Evolutionary conservation across 2,888 invertebrate species (phyloP).

Genomic region (Rhimphoctona megacephalus): DNA sequence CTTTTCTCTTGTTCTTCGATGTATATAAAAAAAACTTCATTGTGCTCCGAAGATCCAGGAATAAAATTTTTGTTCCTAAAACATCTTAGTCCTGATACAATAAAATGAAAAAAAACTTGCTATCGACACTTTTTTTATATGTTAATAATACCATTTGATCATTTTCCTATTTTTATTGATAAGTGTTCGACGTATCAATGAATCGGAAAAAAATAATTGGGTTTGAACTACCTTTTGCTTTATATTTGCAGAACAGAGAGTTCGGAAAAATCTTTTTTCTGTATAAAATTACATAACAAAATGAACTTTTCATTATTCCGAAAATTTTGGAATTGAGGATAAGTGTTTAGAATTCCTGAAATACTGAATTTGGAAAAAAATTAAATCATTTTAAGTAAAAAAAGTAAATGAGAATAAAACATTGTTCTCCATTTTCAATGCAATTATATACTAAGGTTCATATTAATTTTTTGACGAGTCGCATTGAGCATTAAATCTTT

Average conservation of each 20-base stretch:
- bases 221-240: too few relatives aligned
- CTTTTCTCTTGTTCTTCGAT: neutral
- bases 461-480: neutral
- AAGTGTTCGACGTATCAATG: neutral
- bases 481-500: neutral
- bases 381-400: too few relatives aligned
- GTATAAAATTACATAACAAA: too few relatives aligned
- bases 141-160: neutral
- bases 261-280: too few relatives aligned
- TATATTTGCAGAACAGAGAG: too few relatives aligned
- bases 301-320: too few relatives aligned
- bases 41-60: neutral
- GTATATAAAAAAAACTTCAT: neutral
- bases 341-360: too few relatives aligned
- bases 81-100: neutral
- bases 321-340: too few relatives aligned
- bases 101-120: neutral
- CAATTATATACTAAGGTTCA: too few relatives aligned
- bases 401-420: too few relatives aligned
- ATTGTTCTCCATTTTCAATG: too few relatives aligned
- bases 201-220: neutral
- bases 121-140: neutral
- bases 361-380: too few relatives aligned
- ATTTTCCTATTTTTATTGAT: neutral
- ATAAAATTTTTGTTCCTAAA: neutral